Conservation (phyloP, 2,888 invertebrate species). For the Drosophila yooni region DNA sequence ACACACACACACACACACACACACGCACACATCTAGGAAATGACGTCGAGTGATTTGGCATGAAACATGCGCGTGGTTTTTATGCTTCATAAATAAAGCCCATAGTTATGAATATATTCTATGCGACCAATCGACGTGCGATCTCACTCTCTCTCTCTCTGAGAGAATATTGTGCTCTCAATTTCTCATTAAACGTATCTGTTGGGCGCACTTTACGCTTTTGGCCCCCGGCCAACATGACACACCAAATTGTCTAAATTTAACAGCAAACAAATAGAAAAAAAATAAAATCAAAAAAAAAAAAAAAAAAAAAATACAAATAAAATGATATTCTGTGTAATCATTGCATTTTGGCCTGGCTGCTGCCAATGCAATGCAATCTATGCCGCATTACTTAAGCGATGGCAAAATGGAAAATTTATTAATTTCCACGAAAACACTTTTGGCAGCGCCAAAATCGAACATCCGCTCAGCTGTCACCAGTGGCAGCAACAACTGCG, state of each 20-base stretch:
- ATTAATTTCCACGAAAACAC: conserved; percentile 26
- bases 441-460: conserved; percentile 42
- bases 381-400: conserved; percentile 9
- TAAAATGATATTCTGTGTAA: conserved; percentile 27
- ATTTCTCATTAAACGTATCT: conserved; percentile 42
- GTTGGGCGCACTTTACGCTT: conserved; percentile 61
- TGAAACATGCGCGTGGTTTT: conserved; percentile 35
- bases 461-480: conserved; percentile 68
- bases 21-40: conserved; percentile 24
- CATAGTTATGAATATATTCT: conserved; percentile 49
- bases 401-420: conserved; percentile 19
- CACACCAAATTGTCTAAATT: conserved; percentile 77
- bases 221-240: conserved; percentile 74
- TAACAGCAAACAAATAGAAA: conserved; percentile 44
- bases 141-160: conserved; percentile 12
- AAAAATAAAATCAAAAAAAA: conserved; percentile 32
- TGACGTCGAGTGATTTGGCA: conserved; percentile 68
- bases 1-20: not conserved
- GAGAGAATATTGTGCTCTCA: conserved; percentile 9
- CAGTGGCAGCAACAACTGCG: conserved; percentile 34
- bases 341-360: conserved; percentile 21
- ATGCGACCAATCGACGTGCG: conserved; percentile 31
- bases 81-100: conserved; percentile 51
- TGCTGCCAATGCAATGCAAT: conserved; percentile 17
- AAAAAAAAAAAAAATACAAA: conserved; percentile 11